These are phyloP conservation scores for Zootermopsis nevadensis DNA, from an alignment of 2,888 invertebrate genomes.

Conservation along the genomic window DNA sequence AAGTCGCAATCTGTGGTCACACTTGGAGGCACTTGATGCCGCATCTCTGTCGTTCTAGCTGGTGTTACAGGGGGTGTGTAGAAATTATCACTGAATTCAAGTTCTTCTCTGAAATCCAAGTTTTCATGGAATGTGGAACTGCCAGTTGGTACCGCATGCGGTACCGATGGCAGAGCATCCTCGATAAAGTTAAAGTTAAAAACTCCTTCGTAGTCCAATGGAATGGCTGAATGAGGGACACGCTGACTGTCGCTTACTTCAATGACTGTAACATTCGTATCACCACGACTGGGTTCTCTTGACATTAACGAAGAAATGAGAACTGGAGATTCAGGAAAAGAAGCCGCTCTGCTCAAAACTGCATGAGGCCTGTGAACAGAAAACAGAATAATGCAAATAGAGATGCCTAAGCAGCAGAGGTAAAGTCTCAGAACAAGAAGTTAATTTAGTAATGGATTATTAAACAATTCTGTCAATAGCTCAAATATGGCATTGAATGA, in stretches of 20 bases:
- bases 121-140: neutral
- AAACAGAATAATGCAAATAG: neutral
- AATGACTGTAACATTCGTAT: slow-evolving; percentile 56
- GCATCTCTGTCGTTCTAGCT: slow-evolving; percentile 10
- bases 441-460: too few species aligned
- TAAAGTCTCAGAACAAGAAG: too few species aligned
- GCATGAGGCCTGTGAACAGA: slow-evolving; percentile 44
- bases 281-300: neutral
- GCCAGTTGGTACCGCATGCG: neutral
- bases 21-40: neutral
- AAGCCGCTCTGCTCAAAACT: slow-evolving; percentile 49
- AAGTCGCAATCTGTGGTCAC: neutral
- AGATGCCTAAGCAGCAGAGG: too few species aligned
- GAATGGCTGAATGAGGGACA: slow-evolving; percentile 38
- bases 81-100: slow-evolving; percentile 52
- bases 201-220: slow-evolving; percentile 45
- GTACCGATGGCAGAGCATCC: slow-evolving; percentile 49
- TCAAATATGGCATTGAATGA: too few species aligned
- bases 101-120: slow-evolving; percentile 30
- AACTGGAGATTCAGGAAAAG: slow-evolving; percentile 48
- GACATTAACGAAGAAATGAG: slow-evolving; percentile 8
- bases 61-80: slow-evolving; percentile 54
- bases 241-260: slow-evolving; percentile 53
- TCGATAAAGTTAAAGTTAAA: slow-evolving; percentile 55
- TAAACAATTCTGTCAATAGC: too few species aligned